Evolutionary conservation across 1,140 invertebrate species (phyloP), one percentile per base, ranked within the genome.

Genomic region (Diuraphis noxia): DNA sequence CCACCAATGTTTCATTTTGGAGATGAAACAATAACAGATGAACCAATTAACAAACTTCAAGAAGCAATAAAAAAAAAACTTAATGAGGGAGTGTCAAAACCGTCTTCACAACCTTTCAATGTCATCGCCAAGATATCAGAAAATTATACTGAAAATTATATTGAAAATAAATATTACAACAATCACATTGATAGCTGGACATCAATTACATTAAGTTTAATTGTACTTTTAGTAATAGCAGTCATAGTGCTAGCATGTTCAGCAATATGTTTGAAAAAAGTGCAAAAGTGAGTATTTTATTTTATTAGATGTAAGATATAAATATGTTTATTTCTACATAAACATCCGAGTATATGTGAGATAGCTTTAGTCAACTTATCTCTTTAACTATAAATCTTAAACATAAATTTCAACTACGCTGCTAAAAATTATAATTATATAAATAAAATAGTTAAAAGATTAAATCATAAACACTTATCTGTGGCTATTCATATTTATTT

Each of bases 141-240:
- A 91, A 91, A 91, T 38, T 91, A 38, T 49, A 91, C 77, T 30
- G 72, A 81, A 77, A 90, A 90, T 43, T 91, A 38, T 52, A 91
- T 41, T 2, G 72, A 81, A 88, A 88, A 88, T 40, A 88, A 88
- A 88, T 88, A 88, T 88, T 88, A 91, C 72, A 91, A 81, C 40
- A 91, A 91, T 91, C 43, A 17, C 4, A 19, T 82, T 38, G 43
- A 91, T 25, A 81, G 6, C n/a, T 49, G 41, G 43, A 25, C 89
- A 23, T 91, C 89, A 5, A 79, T 79, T 40, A 0, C 13, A 38
- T 82, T 91, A 19, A 82, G 23, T n/a, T 40, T 82, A 38, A 30
- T 46, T 49, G 34, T 77, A 7, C 30, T 91, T 38, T 34, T 36
- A 23, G 8, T 81, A 21, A 9, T 79, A 10, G 34, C 43, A 38